Evolutionary conservation across 35 echinoderm and acorn worm genomes (phyloP).

Genomic region (Eucidaris tribuloides): DNA sequence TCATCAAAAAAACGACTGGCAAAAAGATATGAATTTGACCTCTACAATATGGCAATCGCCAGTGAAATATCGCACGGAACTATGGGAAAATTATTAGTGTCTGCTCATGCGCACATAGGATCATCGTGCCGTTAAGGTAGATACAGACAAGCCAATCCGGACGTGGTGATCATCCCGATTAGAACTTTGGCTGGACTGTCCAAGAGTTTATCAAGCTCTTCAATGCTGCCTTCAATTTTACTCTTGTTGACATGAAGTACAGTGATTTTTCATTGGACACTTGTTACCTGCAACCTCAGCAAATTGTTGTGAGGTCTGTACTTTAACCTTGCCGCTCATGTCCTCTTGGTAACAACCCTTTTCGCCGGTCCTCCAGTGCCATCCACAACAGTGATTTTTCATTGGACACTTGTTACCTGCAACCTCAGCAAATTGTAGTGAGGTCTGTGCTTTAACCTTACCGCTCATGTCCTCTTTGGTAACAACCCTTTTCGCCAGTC

Average conservation of each 20-base stretch:
- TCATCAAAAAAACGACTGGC: too few species aligned
- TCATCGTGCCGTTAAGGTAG: too few species aligned
- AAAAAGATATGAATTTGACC: too few species aligned
- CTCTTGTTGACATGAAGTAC: background rate
- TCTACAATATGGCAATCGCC: too few species aligned
- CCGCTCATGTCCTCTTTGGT: background rate
- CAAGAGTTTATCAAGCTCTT: background rate
- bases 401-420: background rate
- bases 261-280: background rate
- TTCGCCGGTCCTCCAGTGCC: background rate
- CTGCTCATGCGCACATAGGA: too few species aligned
- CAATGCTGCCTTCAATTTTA: background rate
- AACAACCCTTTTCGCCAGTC: slow-evolving; percentile 1
- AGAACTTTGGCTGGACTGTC: background rate
- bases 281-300: too few species aligned
- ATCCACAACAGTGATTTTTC: background rate
- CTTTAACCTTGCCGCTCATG: background rate
- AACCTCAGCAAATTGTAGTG: too few species aligned
- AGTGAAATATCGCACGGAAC: too few species aligned
- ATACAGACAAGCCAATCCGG: too few species aligned
- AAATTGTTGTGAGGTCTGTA: background rate
- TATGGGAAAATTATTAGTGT: too few species aligned
- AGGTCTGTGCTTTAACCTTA: background rate
- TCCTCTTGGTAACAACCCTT: slow-evolving; percentile 11
- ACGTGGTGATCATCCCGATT: too few species aligned